Percentiles rank a stretch among this genome's conserved stretches.
Evolutionary conservation across 2,888 invertebrate genomes (phyloP).

Genomic region (Luperina testacea): DNA sequence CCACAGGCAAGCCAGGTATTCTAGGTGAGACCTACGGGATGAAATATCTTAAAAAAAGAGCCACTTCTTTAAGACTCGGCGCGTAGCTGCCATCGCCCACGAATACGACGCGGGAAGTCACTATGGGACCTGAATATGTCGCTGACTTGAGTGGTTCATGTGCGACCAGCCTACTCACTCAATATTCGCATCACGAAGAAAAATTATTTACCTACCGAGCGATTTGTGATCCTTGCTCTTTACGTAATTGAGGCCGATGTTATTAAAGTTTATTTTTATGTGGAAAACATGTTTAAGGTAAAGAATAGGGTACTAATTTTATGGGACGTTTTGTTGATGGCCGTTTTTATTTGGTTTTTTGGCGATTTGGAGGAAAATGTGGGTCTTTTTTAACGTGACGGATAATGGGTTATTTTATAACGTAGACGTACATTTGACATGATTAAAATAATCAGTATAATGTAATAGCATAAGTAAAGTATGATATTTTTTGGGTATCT

Average conservation of each 20-base stretch:
- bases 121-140: slow-evolving; percentile 42
- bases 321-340: slow-evolving; percentile 39
- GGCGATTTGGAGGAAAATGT: not conserved
- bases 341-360: slow-evolving; percentile 31
- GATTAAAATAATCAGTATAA: not conserved
- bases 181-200: slow-evolving; percentile 65
- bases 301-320: slow-evolving; percentile 52
- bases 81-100: not conserved
- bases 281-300: slow-evolving; percentile 51
- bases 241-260: slow-evolving; percentile 64
- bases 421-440: not conserved
- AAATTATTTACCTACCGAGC: slow-evolving; percentile 68
- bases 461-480: not conserved
- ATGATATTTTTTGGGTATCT: too few relatives aligned
- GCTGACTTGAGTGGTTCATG: slow-evolving; percentile 17
- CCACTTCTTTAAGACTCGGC: not conserved
- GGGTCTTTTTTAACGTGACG: not conserved
- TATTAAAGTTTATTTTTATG: slow-evolving; percentile 56
- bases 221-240: slow-evolving; percentile 66
- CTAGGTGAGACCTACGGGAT: not conserved
- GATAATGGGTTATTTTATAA: slow-evolving; percentile 12
- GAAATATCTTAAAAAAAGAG: not conserved
- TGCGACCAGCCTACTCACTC: slow-evolving; percentile 39
- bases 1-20: not conserved
- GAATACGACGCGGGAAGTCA: not conserved